A percentile compares a stretch with the other conserved stretches of the same genome.
Conservation (phyloP, 1,140 invertebrate species). For the Pachypsylla venusta region DNA sequence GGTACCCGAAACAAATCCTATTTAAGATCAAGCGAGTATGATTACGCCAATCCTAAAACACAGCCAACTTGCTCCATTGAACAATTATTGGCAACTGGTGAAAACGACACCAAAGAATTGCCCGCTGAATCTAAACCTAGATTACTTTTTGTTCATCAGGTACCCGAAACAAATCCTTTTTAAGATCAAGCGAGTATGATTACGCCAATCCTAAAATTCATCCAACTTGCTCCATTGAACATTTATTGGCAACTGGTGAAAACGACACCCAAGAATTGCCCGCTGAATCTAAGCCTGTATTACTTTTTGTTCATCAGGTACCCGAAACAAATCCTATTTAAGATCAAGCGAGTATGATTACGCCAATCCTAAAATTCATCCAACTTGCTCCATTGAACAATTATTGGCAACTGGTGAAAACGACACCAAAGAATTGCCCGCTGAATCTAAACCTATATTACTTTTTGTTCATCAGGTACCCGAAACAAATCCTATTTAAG, state of each 20-base stretch:
- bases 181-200: neutral
- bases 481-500: neutral
- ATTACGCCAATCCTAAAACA: neutral
- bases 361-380: neutral
- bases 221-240: neutral
- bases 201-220: neutral
- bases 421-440: neutral
- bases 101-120: neutral
- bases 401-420: neutral
- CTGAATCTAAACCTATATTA: too few relatives aligned
- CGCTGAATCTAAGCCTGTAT: too few relatives aligned
- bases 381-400: neutral
- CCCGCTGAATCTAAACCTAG: too few relatives aligned
- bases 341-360: neutral
- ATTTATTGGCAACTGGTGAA: neutral
- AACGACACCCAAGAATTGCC: neutral
- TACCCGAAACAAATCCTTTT: neutral
- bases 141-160: too few relatives aligned
- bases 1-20: neutral
- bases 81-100: neutral
- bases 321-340: neutral
- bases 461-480: neutral
- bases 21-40: neutral
- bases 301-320: too few relatives aligned
- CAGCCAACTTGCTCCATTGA: neutral